Conservation (phyloP, 2,113 vertebrate species). For the Serinus canaria region DNA sequence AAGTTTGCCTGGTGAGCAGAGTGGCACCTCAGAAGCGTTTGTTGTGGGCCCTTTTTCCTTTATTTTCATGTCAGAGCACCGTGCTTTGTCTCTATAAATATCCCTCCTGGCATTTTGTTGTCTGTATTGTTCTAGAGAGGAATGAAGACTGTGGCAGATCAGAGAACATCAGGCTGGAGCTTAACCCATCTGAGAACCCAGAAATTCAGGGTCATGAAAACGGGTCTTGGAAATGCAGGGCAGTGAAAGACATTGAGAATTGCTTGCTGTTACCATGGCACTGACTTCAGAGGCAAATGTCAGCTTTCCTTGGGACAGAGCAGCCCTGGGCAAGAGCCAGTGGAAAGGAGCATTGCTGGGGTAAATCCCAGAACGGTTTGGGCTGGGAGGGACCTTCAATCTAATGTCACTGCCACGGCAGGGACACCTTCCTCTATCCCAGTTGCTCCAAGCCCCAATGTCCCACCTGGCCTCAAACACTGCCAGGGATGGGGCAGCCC, state of each 20-base stretch:
- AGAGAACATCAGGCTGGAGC: background rate
- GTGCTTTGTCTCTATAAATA: background rate
- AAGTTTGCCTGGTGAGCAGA: background rate
- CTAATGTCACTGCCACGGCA: accelerated
- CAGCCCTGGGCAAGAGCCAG: background rate
- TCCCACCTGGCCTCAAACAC: background rate
- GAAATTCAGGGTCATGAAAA: background rate
- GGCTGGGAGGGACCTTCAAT: background rate
- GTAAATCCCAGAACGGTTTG: no score
- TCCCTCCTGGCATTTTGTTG: background rate
- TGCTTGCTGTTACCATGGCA: background rate
- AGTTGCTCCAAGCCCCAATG: accelerated
- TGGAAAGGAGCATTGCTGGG: background rate
- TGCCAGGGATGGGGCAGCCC: background rate
- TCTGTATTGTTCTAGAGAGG: background rate
- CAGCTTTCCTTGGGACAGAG: background rate
- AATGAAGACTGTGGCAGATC: background rate
- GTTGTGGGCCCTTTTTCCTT: background rate
- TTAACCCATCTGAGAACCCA: background rate
- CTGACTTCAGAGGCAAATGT: background rate
- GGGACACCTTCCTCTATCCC: background rate
- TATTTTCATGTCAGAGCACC: background rate
- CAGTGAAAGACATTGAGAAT: background rate
- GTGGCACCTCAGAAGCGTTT: background rate
- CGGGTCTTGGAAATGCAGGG: background rate